Evolutionary conservation across 2,888 invertebrate species (phyloP), one percentile per base, ranked within the genome.

Genomic region (Sturmia bella): DNA sequence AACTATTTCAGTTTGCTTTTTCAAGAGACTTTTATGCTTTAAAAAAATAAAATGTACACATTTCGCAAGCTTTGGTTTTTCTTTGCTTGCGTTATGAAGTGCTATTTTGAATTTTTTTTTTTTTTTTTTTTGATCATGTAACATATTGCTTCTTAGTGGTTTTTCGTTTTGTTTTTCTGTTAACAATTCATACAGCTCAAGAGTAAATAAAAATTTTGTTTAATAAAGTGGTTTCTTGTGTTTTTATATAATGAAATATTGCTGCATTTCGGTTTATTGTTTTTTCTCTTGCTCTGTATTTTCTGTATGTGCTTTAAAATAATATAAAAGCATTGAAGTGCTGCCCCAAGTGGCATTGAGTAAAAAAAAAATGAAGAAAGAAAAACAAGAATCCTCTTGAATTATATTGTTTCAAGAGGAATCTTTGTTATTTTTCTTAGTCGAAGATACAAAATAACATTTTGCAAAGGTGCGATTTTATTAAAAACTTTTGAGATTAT

Each of bases 171-270:
- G 52, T 19, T 68, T 76, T 52, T 32, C 52, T 24, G n/a, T 45
- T 41, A 17, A 7, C 75, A 68, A 48, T 61, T 68, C 15, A 52
- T 43, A 41, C 50, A 68, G 59, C 68, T 76, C 59, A 64, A 78
- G 64, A 72, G 77, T 78, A 64, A 78, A 78, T 78, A 70, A 78
- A 64, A 70, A 50, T 70, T 78, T 70, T 43, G 75, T 76, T 76
- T 70, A 78, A 78, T 78, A 78, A 70, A 78, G 70, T 78, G 77
- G 63, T 64, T 70, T 70, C 70, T 70, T 48, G 41, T 70, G 63
- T 64, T 64, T 77, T 69, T 59, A 43, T 41, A 17, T 57, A 48
- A 66, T 59, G 50, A 76, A 76, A 68, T 76, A 69, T 76, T 76
- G 75, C 21, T 19, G 17, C 52, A 32, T 57, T 74, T 54, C 13